Conservation (phyloP, 2,888 invertebrate genomes). For the Catocala sponsa region DNA sequence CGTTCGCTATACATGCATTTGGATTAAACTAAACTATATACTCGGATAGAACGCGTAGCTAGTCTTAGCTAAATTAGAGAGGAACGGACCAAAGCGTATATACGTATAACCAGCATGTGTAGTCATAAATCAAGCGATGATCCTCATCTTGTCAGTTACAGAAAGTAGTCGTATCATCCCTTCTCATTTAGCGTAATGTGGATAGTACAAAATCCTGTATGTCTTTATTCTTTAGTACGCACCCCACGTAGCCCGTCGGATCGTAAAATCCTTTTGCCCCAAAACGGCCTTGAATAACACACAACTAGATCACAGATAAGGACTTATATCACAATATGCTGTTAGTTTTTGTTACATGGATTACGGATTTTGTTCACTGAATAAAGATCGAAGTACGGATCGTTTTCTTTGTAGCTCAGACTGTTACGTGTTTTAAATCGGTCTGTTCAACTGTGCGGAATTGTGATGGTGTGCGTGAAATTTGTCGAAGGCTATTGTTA, state of each 20-base stretch:
- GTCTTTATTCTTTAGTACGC: slow-evolving; percentile 60
- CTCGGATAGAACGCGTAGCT: slow-evolving; percentile 1
- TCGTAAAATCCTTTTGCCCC: slow-evolving; percentile 68
- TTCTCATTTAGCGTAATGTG: slow-evolving; percentile 60
- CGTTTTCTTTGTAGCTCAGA: slow-evolving; percentile 23
- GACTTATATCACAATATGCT: slow-evolving; percentile 63
- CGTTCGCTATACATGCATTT: background rate
- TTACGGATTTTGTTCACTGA: slow-evolving; percentile 39
- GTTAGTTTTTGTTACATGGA: slow-evolving; percentile 54
- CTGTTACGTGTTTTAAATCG: slow-evolving; percentile 25
- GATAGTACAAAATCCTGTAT: slow-evolving; percentile 58
- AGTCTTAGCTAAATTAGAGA: slow-evolving; percentile 26
- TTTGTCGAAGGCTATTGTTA: no score
- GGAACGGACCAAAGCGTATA: slow-evolving; percentile 24
- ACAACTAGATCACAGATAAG: slow-evolving; percentile 66
- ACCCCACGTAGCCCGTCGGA: slow-evolving; percentile 60
- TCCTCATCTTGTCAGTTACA: slow-evolving; percentile 56
- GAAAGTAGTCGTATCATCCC: slow-evolving; percentile 60
- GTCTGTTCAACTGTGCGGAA: slow-evolving; percentile 18
- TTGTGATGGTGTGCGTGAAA: background rate
- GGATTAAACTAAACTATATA: background rate
- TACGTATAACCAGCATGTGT: slow-evolving; percentile 41
- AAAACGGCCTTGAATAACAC: slow-evolving; percentile 64
- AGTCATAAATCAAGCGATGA: slow-evolving; percentile 54
- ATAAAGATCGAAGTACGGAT: slow-evolving; percentile 26